Evolutionary conservation across 2,113 vertebrate species (phyloP).

Genomic region (Craseonycteris thonglongyai): DNA sequence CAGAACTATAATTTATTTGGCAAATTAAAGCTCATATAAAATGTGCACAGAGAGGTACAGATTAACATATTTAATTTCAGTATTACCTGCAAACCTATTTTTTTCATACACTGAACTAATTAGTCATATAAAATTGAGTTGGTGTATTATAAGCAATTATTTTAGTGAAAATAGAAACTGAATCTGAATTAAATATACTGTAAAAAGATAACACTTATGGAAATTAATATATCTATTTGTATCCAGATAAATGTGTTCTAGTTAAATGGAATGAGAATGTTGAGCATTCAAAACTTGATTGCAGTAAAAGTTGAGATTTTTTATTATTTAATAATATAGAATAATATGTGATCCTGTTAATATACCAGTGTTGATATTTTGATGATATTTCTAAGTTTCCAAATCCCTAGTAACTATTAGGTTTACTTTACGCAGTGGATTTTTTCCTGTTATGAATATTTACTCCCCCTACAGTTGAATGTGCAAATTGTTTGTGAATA

Average conservation of each 20-base stretch:
- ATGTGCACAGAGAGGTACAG: slow-evolving; percentile 81
- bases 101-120: slow-evolving; percentile 82
- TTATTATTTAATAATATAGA: slow-evolving; percentile 74
- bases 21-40: slow-evolving; percentile 86
- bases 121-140: slow-evolving; percentile 83
- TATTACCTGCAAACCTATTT: slow-evolving; percentile 87
- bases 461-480: slow-evolving; percentile 80
- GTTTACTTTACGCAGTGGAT: slow-evolving; percentile 51
- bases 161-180: slow-evolving; percentile 80
- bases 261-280: slow-evolving; percentile 74
- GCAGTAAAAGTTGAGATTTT: slow-evolving; percentile 72
- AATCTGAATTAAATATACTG: slow-evolving; percentile 82
- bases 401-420: slow-evolving; percentile 61
- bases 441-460: slow-evolving; percentile 77
- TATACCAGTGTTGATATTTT: slow-evolving; percentile 69
- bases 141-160: slow-evolving; percentile 83
- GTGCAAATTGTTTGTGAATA: slow-evolving; percentile 73
- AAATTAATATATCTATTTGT: slow-evolving; percentile 83
- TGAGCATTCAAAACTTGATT: slow-evolving; percentile 76
- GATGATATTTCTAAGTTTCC: slow-evolving; percentile 73
- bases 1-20: slow-evolving; percentile 83
- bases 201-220: slow-evolving; percentile 80
- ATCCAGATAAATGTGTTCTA: slow-evolving; percentile 78
- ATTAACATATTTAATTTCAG: slow-evolving; percentile 90
- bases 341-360: slow-evolving; percentile 72